Base-by-base conservation (phyloP, 2,888 invertebrate genomes). In the Tiliacea aurago region DNA sequence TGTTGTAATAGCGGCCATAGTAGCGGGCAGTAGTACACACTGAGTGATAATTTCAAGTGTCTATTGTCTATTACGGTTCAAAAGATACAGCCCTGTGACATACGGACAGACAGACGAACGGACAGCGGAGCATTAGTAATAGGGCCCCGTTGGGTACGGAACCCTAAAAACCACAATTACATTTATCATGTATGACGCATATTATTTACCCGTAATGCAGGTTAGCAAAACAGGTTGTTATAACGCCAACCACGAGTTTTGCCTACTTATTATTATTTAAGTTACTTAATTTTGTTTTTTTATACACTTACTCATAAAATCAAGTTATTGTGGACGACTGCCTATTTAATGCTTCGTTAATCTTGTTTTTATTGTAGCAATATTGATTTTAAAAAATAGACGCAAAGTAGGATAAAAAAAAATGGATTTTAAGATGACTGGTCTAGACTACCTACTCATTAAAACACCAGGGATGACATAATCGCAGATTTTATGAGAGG, bases 211-310 rank as follows among this genome's bases (percentile, higher is more conserved):
- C n/a, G 63, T 64, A 67, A 82, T 63, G 55, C 71, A 56, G 37
- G 66, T 84, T 79, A 64, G 13, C 1, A 7, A 13, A 83, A 79
- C 73, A 33, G 41, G 80, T 73, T 59, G 1, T 0, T 45, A 5
- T 53, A 45, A 69, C 65, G 56, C 13, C 56, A 58, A 53, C 47
- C 47, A 33, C 47, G 66, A 43, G n/a, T 66, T 64, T 68, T n/a
- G 41, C 7, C 43, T 37, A 55, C 33, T 28, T 63, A 20, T 56
- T 51, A 18, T 64, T 58, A 23, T 51, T 51, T 18, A 20, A 49
- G 4, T 53, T 49, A 45, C 20, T 33, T 43, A 41, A 28, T 28
- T 41, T 15, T 1, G 1, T 28, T 13, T 37, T n/a, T 43, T 33
- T 4, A 23, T 18, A 69, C 9, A 10, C 6, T 33, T 41, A n/a